These are phyloP conservation scores for Limosa lapponica DNA, from an alignment of 2,797 vertebrate genomes.

Conservation along the genomic window DNA sequence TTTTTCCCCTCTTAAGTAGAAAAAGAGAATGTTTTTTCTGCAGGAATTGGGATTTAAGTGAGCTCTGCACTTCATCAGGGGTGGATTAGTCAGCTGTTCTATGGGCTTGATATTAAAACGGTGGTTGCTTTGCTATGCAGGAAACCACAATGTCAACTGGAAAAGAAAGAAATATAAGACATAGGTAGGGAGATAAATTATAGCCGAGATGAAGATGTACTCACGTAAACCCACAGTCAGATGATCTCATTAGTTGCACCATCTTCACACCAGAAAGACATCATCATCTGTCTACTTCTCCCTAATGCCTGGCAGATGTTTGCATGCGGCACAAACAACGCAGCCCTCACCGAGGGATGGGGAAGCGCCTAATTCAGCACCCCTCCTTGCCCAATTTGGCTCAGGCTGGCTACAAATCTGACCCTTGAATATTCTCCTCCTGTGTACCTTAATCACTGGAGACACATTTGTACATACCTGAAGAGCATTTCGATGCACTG, in stretches of 20 bases:
- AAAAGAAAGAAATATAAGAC: not conserved
- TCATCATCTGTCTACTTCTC: not conserved
- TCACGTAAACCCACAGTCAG: not conserved
- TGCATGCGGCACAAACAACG: rapidly evolving
- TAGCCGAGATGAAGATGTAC: not conserved
- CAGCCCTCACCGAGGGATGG: not conserved
- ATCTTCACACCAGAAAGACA: not conserved
- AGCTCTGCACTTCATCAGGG: not conserved
- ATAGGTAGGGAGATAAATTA: not conserved
- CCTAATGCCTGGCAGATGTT: not conserved
- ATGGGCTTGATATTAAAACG: not conserved
- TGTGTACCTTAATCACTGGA: not conserved
- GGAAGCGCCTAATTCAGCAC: rapidly evolving
- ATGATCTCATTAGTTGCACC: not conserved
- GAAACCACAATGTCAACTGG: not conserved
- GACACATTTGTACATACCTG: rapidly evolving
- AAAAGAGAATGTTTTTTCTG: not conserved
- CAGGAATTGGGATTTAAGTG: not conserved
- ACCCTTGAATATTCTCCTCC: not conserved
- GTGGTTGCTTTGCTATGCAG: not conserved
- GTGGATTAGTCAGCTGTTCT: slow-evolving; percentile 12
- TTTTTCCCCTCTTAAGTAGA: not conserved
- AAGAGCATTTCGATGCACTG: not conserved
- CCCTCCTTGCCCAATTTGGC: not conserved
- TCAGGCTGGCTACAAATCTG: not conserved